Evolutionary conservation across 1,140 invertebrate genomes (phyloP).

Genomic region (Pseudomyrmex pallidus): DNA sequence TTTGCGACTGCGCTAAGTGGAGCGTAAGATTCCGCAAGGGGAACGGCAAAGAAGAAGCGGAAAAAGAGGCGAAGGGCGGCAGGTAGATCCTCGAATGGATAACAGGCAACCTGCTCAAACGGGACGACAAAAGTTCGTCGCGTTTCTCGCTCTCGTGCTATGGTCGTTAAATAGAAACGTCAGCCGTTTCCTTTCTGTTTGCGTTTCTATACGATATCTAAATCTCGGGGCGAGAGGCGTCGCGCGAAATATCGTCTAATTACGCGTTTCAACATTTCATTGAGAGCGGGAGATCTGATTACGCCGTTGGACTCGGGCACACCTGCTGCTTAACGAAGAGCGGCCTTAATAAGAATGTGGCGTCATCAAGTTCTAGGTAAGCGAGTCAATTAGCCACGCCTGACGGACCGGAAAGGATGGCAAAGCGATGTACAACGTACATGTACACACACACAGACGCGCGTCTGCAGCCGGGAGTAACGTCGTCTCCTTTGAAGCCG

Average conservation of each 20-base stretch:
- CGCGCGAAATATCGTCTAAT: constrained; percentile 13
- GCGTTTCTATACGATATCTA: neutral
- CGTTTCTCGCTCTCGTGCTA: neutral
- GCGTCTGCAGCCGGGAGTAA: constrained; percentile 16
- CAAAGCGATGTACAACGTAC: constrained; percentile 41
- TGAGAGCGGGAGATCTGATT: neutral
- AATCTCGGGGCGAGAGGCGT: neutral
- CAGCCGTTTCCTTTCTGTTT: neutral
- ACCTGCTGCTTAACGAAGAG: constrained; percentile 40
- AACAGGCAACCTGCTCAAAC: neutral
- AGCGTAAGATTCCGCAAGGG: constrained; percentile 31
- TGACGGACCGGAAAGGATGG: constrained; percentile 53
- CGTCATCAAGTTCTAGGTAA: constrained; percentile 62
- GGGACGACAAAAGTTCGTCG: too few relatives aligned
- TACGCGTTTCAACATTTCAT: constrained; percentile 15
- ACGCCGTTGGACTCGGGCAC: neutral
- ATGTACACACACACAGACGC: neutral
- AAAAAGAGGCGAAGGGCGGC: neutral
- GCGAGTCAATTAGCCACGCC: constrained; percentile 61
- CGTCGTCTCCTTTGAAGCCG: constrained; percentile 64
- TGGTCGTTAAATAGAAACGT: neutral
- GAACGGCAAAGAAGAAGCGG: neutral
- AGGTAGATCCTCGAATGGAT: neutral
- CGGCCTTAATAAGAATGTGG: constrained; percentile 63
- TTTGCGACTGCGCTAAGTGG: constrained; percentile 54